phyloP scores from a whole-genome alignment of 2,888 invertebrate genomes.

The Trichogramma evanescens region DNA sequence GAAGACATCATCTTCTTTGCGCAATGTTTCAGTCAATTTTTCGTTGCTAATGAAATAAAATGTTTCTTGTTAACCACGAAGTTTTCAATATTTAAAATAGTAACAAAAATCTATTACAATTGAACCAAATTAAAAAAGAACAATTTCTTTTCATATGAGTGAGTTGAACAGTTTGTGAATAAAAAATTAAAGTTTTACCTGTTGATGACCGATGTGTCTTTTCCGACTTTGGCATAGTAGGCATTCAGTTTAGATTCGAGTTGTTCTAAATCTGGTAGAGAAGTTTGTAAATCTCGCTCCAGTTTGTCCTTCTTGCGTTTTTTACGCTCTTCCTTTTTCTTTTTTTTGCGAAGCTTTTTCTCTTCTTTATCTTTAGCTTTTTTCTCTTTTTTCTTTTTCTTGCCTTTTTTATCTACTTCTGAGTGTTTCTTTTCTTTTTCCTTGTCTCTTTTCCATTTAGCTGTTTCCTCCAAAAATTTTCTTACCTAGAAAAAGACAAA shows the following conservation, averaged over 20 bases:
- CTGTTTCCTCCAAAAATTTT: constrained; percentile 77
- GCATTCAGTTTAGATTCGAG: constrained; percentile 70
- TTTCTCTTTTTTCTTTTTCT: constrained; percentile 68
- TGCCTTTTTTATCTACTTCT: constrained; percentile 57
- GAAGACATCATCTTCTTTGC: constrained; percentile 41
- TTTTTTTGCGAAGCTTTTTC: constrained; percentile 51
- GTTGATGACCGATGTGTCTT: constrained; percentile 52
- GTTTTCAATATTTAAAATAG: too few species aligned
- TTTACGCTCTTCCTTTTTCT: constrained; percentile 60
- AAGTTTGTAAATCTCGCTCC: constrained; percentile 59
- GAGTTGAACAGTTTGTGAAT: too few species aligned
- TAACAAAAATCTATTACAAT: too few species aligned
- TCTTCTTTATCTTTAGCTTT: constrained; percentile 65
- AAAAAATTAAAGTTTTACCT: constrained; percentile 42
- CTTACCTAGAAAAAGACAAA: constrained; percentile 53
- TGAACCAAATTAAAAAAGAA: too few species aligned
- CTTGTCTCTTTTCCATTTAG: constrained; percentile 68
- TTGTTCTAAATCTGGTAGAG: constrained; percentile 68
- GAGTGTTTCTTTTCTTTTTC: constrained; percentile 69
- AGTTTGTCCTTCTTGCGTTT: constrained; percentile 51
- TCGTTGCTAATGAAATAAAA: constrained; percentile 42
- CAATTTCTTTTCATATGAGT: too few species aligned
- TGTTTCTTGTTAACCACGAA: too few species aligned
- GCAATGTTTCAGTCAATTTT: constrained; percentile 40
- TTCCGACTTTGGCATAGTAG: constrained; percentile 72